Conservation (phyloP, 2,888 invertebrate genomes). For the Agriotes lineatus region DNA sequence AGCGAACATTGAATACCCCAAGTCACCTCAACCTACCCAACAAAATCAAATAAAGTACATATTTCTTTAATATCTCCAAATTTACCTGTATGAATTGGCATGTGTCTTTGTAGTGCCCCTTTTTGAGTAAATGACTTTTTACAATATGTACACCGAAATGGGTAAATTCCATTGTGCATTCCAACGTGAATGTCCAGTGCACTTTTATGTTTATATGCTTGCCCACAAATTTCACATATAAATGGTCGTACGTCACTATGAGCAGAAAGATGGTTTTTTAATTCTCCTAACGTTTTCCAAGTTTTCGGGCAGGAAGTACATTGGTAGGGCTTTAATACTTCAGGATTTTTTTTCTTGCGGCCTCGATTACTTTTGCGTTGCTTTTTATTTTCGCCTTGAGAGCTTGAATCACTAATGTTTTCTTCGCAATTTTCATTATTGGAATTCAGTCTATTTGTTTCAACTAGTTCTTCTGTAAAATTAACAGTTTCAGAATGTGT, state of each 20-base stretch:
- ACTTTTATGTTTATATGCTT: conserved; percentile 67
- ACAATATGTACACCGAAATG: conserved; percentile 67
- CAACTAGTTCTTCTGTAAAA: background rate
- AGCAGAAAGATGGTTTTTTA: conserved; percentile 55
- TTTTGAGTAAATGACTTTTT: conserved; percentile 71
- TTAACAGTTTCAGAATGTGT: too few relatives aligned
- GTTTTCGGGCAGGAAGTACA: conserved; percentile 56
- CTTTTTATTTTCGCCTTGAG: conserved; percentile 15
- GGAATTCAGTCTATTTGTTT: background rate
- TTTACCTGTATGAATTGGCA: conserved; percentile 69
- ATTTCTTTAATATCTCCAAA: background rate
- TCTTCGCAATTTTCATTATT: background rate
- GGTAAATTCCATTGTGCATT: conserved; percentile 68
- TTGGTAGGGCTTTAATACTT: conserved; percentile 47
- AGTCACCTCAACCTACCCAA: too few relatives aligned
- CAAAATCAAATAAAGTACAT: background rate
- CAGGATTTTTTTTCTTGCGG: conserved; percentile 38
- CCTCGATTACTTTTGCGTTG: conserved; percentile 26
- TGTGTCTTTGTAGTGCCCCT: conserved; percentile 68
- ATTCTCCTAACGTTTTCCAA: conserved; percentile 56
- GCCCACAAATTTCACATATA: conserved; percentile 69
- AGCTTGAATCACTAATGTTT: conserved; percentile 6
- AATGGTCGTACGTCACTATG: conserved; percentile 58
- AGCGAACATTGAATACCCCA: too few relatives aligned
- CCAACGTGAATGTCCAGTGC: conserved; percentile 68